Evolutionary conservation across 2,113 vertebrate species (phyloP).

Genomic region (Tor tambroides): DNA sequence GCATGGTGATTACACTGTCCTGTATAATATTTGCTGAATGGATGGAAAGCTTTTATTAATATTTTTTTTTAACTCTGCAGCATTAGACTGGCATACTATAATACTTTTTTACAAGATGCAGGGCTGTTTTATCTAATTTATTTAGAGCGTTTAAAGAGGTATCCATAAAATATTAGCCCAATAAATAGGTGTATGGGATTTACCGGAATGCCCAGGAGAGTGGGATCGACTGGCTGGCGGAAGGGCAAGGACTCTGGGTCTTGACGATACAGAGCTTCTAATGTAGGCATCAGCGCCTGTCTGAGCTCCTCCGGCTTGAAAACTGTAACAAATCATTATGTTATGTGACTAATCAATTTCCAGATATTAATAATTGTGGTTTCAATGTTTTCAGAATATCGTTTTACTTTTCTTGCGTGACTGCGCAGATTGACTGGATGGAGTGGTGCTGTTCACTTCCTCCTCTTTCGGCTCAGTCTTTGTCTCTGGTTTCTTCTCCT

Average conservation of each 20-base stretch:
- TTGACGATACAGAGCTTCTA: slow-evolving; percentile 95
- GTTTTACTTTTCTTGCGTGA: slow-evolving; percentile 89
- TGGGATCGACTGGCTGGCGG: slow-evolving; percentile 94
- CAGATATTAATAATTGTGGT: neutral
- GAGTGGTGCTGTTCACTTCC: slow-evolving; percentile 82
- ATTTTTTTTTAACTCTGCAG: too few relatives aligned
- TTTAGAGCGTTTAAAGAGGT: neutral
- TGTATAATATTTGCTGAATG: too few relatives aligned
- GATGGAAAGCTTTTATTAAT: too few relatives aligned
- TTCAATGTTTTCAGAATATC: neutral
- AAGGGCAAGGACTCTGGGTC: slow-evolving; percentile 97
- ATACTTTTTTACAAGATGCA: too few relatives aligned
- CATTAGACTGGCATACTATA: too few relatives aligned
- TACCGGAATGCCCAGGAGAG: slow-evolving; percentile 93
- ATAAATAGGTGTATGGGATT: slow-evolving; percentile 59
- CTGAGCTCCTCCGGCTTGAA: slow-evolving; percentile 97
- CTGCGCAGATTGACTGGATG: slow-evolving; percentile 87
- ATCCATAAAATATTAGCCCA: neutral
- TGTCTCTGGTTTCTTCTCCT: slow-evolving; percentile 88
- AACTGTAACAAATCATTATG: slow-evolving; percentile 73
- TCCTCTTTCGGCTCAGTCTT: slow-evolving; percentile 90
- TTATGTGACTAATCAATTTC: neutral
- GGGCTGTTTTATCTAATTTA: neutral
- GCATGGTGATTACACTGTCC: neutral
- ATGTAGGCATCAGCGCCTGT: slow-evolving; percentile 96